Evolutionary conservation across 2,888 invertebrate genomes (phyloP).

Genomic region (Orthosia gothica): DNA sequence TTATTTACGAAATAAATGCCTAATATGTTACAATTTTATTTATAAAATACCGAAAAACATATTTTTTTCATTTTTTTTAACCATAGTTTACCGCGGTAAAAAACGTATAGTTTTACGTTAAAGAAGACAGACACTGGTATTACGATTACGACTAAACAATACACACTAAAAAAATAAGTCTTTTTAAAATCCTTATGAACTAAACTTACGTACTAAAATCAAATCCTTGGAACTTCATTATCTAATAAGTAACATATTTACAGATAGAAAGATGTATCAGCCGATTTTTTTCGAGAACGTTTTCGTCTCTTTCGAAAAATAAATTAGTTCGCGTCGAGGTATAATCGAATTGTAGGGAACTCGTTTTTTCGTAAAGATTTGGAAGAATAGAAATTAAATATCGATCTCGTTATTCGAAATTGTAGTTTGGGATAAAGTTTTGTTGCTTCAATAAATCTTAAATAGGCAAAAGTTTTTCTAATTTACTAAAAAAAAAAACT

Average conservation of each 20-base stretch:
- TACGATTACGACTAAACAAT: slow-evolving; percentile 72
- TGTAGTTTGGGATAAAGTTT: slow-evolving; percentile 57
- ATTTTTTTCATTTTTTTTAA: slow-evolving; percentile 19
- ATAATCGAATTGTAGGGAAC: slow-evolving; percentile 62
- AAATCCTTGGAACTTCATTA: slow-evolving; percentile 84
- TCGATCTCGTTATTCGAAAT: slow-evolving; percentile 58
- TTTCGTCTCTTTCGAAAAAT: slow-evolving; percentile 58
- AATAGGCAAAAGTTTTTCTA: slow-evolving; percentile 35
- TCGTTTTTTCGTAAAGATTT: slow-evolving; percentile 54
- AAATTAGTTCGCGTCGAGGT: slow-evolving; percentile 63
- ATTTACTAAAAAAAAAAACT: slow-evolving; percentile 40
- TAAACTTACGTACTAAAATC: slow-evolving; percentile 78
- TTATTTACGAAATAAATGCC: slow-evolving; percentile 35
- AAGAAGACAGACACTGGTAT: slow-evolving; percentile 69
- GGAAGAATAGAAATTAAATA: slow-evolving; percentile 5
- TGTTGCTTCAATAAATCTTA: slow-evolving; percentile 38
- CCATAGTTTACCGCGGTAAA: slow-evolving; percentile 38
- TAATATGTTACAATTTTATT: slow-evolving; percentile 25
- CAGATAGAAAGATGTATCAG: slow-evolving; percentile 60
- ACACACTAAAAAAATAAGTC: slow-evolving; percentile 84
- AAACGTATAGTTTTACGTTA: slow-evolving; percentile 43
- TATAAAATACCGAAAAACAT: slow-evolving; percentile 13
- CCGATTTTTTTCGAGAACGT: slow-evolving; percentile 27
- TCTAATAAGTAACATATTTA: slow-evolving; percentile 73
- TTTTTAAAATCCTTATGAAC: slow-evolving; percentile 83